Conservation (phyloP, 2,888 invertebrate genomes). For the Chrysotoxum bicinctum region DNA sequence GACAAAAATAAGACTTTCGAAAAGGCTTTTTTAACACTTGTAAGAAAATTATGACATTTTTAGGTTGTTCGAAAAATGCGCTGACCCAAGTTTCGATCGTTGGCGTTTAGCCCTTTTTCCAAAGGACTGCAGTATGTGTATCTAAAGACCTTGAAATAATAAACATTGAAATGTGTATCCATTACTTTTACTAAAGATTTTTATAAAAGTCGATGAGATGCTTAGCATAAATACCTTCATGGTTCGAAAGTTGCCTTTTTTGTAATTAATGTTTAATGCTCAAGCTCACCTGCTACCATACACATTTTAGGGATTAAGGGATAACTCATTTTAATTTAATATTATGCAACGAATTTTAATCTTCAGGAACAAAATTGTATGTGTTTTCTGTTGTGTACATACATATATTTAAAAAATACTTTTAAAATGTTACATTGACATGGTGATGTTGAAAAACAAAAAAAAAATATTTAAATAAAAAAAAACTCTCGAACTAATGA, state of each 20-base stretch:
- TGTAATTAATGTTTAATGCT: not conserved
- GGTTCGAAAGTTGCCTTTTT: not conserved
- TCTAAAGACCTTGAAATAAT: too few species aligned
- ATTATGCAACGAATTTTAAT: not conserved
- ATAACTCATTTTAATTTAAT: not conserved
- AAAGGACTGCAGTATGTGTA: too few species aligned
- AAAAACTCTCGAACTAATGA: conserved; percentile 40
- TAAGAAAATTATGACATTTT: too few species aligned
- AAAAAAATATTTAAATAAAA: not conserved
- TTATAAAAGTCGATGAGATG: not conserved
- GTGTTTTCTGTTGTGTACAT: not conserved
- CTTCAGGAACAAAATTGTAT: not conserved
- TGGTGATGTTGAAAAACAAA: not conserved
- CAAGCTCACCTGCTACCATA: not conserved
- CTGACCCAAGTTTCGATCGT: too few species aligned
- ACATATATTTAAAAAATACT: not conserved
- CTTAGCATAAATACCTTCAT: not conserved
- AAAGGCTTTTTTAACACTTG: too few species aligned
- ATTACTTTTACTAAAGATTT: too few species aligned
- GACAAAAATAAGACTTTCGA: too few species aligned
- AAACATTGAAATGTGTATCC: too few species aligned
- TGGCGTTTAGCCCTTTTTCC: too few species aligned
- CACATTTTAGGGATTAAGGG: not conserved
- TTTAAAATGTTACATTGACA: conserved; percentile 1
- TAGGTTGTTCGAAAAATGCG: too few species aligned